These are phyloP conservation scores for Deilephila elpenor DNA, from an alignment of 2,888 invertebrate genomes.

Conservation along the genomic window DNA sequence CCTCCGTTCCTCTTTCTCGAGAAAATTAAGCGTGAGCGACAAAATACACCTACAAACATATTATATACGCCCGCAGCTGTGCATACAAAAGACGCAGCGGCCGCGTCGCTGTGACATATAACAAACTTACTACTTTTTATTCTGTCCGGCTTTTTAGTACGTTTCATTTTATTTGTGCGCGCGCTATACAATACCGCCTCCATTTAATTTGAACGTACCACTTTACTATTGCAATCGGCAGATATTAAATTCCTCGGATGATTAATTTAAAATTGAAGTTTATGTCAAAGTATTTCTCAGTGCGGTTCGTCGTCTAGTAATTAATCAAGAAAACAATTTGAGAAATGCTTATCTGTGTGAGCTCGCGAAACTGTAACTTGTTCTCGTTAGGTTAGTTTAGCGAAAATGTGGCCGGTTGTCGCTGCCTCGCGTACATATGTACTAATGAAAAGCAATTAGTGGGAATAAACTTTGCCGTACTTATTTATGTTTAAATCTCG, in stretches of 20 bases:
- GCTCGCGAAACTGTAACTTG: constrained; percentile 68
- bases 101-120: constrained; percentile 49
- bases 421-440: constrained; percentile 11
- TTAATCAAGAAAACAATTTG: constrained; percentile 65
- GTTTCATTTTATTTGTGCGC: constrained; percentile 5
- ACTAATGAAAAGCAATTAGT: constrained; percentile 26
- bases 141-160: not conserved
- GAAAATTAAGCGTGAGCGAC: constrained; percentile 57
- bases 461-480: not conserved
- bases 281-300: constrained; percentile 22
- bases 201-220: constrained; percentile 39
- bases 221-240: constrained; percentile 30
- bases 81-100: constrained; percentile 6
- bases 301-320: constrained; percentile 42
- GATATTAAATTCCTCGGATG: constrained; percentile 17
- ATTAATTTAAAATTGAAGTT: constrained; percentile 35
- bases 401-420: constrained; percentile 25
- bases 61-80: constrained; percentile 29
- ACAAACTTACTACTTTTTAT: constrained; percentile 42
- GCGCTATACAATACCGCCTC: constrained; percentile 40
- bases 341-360: constrained; percentile 58
- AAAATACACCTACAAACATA: constrained; percentile 42
- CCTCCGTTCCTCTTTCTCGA: constrained; percentile 53
- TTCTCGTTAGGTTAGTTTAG: constrained; percentile 59
- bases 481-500: constrained; percentile 15